Base-by-base conservation (phyloP, 1,140 invertebrate genomes). In the Sarcophaga peregrina region DNA sequence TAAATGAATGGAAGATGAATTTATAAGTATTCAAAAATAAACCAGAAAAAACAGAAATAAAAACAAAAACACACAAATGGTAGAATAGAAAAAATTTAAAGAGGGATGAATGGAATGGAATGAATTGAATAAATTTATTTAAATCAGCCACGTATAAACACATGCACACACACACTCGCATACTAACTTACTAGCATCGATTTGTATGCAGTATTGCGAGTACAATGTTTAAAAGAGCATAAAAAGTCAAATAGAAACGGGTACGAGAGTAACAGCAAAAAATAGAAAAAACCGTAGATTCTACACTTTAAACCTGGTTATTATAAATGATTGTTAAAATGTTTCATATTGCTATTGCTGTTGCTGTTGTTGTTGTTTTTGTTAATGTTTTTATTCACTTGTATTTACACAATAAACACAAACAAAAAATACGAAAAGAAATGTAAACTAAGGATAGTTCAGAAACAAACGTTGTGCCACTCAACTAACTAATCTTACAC, bases 141-240 rank as follows among this genome's bases (percentile, higher is more conserved):
- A 76, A 76, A 76, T 76, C 74, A 50, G 8, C 11, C 74, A 48
- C 45, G 46, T 11, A 46, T 15, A 74, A 9, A 45, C 25, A 37
- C 11, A 9, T 46, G 50, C 62, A 37, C 25, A 37, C 25, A 37
- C 25, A 37, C 25, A 37, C 1, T 2, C 25, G 4, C 25, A 37
- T 37, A 37, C 25, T 37, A 2, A 37, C 25, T 37, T 37, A 37
- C 25, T 37, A 37, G 4, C 25, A 37, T 37, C 25, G 25, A 37
- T 37, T 37, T 37, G 25, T 37, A 37, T 37, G 25, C 25, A 37
- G 25, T 37, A 37, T 37, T 37, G 25, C 25, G 11, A 62, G n/a
- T 20, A 68, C 85, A 86, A 84, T 86, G 85, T 84, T 89, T 88
- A 89, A 89, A 88, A 83, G 86, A 89, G 88, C 87, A 86, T 89